Base-by-base conservation (phyloP, 30 jellyfish, hydroid and myxozoan species). In the Hydractinia symbiolongicarpus region DNA sequence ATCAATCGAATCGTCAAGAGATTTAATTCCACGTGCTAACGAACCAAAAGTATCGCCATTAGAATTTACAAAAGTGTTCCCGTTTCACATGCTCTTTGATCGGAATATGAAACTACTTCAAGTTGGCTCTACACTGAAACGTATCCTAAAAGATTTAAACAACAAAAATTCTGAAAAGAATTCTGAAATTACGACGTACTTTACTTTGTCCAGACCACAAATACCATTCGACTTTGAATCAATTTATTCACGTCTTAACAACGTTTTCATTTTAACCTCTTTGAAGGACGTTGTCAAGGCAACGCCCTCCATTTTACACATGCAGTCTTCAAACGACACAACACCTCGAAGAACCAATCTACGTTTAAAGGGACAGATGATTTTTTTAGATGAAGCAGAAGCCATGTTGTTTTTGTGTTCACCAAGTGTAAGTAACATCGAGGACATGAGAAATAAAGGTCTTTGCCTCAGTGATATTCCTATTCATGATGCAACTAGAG, bases 281-380 rank as follows among this genome's bases (percentile, higher is more conserved):
- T 69, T 30, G 83, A 40, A 73, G 50, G 58, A 82, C 5, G 78
- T 73, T 4, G 86, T 70, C 66, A 70, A 82, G 13, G 79, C 75
- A 51, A 49, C 77, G 54, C 78, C 82, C 51, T 13, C 54, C 13
- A 8, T 54, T 57, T 17, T 19, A 10, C 77, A 56, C n/a, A 9
- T 54, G 44, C 89, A 82, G 20, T 56, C 78, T 7, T 50, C 83
- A 9, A 55, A 15, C 61, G 85, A 80, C 17, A 69, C 81, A 19
- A 71, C 50, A 6, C 77, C 89, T 19, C 89, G 86, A 8, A 21
- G 89, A 17, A 60, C 91, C 0, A 53, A 73, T 13, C 90, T 83
- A 21, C 91, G 93, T 20, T 73, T 85, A 30, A 85, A 85, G 80
- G 95, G 95, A 7, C 87, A 85, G 69, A 85, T 85, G 95, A 79